Evolutionary conservation across 2,888 invertebrate species (phyloP), one percentile per base, ranked within the genome.

Genomic region (Cacoxenus indagator): DNA sequence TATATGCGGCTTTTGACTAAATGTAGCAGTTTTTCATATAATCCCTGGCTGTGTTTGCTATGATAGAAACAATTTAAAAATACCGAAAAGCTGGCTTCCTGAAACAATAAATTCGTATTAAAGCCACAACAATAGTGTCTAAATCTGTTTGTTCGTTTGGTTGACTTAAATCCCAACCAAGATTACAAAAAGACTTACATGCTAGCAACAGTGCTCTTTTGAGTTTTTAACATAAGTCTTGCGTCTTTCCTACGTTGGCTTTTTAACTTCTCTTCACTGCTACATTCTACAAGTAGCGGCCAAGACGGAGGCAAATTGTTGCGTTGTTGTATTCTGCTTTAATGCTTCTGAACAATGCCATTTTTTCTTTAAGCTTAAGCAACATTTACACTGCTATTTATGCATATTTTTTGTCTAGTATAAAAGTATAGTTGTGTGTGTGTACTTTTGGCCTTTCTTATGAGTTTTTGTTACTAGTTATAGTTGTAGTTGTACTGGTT

Each of bases 251-350:
- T n/a, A n/a, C n/a, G n/a, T n/a, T n/a, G n/a, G n/a, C n/a, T n/a
- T n/a, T n/a, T n/a, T n/a, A n/a, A n/a, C n/a, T n/a, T n/a, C n/a
- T n/a, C n/a, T n/a, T n/a, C n/a, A n/a, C n/a, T n/a, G n/a, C n/a
- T n/a, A n/a, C n/a, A n/a, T n/a, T n/a, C n/a, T n/a, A n/a, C n/a
- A n/a, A n/a, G n/a, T n/a, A n/a, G n/a, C n/a, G n/a, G n/a, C n/a
- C n/a, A n/a, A n/a, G n/a, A n/a, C n/a, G n/a, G n/a, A n/a, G n/a
- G n/a, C n/a, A n/a, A n/a, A n/a, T n/a, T n/a, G n/a, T n/a, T n/a
- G n/a, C n/a, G n/a, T n/a, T n/a, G 11, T 57, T 57, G 31, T 57
- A n/a, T 57, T 27, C 19, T 59, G 31, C 37, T 29, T 54, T 54
- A 54, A 54, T 54, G 26, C 54, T 26, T 54, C 24, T 54, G 8